Base-by-base conservation (phyloP, 1,140 invertebrate species). In the Vanessa atalanta region DNA sequence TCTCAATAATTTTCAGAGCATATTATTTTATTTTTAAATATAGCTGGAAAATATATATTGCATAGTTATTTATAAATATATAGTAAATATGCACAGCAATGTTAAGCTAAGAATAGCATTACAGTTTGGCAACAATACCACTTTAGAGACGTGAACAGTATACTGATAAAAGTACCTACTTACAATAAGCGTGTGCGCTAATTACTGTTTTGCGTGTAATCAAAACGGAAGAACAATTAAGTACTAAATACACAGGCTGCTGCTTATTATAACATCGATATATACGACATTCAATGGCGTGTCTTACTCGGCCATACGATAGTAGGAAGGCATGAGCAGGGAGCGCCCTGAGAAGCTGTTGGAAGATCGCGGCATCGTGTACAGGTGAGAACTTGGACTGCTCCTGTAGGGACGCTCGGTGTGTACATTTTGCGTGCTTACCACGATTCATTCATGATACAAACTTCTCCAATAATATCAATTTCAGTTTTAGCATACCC, bases 301-400 rank as follows among this genome's bases (percentile, higher is more conserved):
- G 47, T 82, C 89, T 92, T 92, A 92, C 88, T 90, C 88, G 76
- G 84, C 84, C 69, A 83, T 78, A 71, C 88, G 89, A 89, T 88
- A 91, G 81, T 88, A 92, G 47, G 87, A 89, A 66, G 90, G 90
- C 66, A 89, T 91, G 67, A 86, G 86, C 72, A 87, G 82, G 8
- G 23, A 61, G 11, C 90, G 81, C 50, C 90, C 88, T 82, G 88
- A 84, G 80, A 80, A 90, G 79, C 87, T 86, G 80, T 87, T 83
- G 8, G 85, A 77, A 15, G 84, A 79, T 2, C 85, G 84, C 47
- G 88, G 88, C 80, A 88, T 71, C 31, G 87, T 81, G 78, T 91
- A 92, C 60, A 88, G 85, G 73, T 90, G 88, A 50, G 88, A 60
- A 63, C 82, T 84, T 67, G 88, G 85, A n/a, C 84, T 83, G 79